These are phyloP conservation scores for Cnemophilus loriae DNA, from an alignment of 2,113 vertebrate species.

Conservation along the genomic window DNA sequence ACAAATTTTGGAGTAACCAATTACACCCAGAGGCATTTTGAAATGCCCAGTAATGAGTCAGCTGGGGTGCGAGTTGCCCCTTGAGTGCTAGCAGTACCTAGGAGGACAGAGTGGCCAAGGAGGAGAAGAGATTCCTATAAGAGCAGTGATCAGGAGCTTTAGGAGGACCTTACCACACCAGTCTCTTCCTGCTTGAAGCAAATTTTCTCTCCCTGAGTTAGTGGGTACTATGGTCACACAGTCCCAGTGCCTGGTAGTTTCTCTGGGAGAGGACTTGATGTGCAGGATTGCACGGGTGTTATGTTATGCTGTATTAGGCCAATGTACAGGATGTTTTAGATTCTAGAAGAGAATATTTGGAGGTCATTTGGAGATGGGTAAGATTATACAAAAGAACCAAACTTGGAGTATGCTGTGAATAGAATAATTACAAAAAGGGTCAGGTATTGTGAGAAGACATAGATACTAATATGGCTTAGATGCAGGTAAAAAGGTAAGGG, in stretches of 20 bases:
- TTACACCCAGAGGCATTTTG: not conserved
- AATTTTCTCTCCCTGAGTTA: not conserved
- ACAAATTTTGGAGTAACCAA: not conserved
- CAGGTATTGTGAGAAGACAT: not conserved
- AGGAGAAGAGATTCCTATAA: not conserved
- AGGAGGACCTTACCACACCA: not conserved
- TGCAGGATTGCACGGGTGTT: not conserved
- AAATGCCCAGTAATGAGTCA: not conserved
- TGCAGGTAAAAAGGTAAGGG: not conserved
- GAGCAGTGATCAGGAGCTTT: not conserved
- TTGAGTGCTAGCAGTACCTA: not conserved
- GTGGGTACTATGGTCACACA: not conserved
- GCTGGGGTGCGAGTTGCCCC: not conserved
- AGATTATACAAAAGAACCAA: not conserved
- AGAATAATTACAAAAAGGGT: not conserved
- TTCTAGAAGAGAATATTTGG: not conserved
- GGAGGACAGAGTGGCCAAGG: not conserved
- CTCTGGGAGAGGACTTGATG: not conserved
- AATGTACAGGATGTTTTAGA: not conserved
- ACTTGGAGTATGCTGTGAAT: not conserved
- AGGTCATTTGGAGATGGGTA: not conserved
- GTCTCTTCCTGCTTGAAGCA: not conserved
- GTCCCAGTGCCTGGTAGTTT: not conserved
- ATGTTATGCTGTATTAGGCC: not conserved
- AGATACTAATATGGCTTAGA: not conserved